Conservation (phyloP, 2,888 invertebrate species). For the Drosophila anomelani region DNA sequence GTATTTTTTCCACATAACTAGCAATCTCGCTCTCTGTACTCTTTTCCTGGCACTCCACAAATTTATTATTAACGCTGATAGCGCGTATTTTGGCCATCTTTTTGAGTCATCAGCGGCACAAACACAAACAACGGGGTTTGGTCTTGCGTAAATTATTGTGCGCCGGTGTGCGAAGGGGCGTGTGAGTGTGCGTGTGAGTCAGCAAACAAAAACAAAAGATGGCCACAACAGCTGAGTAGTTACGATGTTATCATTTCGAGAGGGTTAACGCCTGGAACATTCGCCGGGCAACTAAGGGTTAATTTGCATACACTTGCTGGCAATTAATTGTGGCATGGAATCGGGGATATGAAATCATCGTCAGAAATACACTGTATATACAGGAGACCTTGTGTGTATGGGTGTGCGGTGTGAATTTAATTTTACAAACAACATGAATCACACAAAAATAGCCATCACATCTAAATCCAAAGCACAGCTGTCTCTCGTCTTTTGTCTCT, state of each 20-base stretch:
- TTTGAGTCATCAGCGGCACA: slow-evolving; percentile 43
- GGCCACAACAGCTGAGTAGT: slow-evolving; percentile 65
- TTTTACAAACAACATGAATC: slow-evolving; percentile 77
- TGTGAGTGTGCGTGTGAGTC: slow-evolving; percentile 59
- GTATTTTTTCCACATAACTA: slow-evolving; percentile 10
- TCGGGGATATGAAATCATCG: slow-evolving; percentile 68
- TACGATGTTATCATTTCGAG: slow-evolving; percentile 19
- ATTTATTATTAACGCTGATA: slow-evolving; percentile 53
- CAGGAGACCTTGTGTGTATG: slow-evolving; percentile 28
- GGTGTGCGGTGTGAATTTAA: slow-evolving; percentile 51
- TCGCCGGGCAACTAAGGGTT: slow-evolving; percentile 14
- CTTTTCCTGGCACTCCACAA: not conserved
- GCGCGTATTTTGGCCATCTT: slow-evolving; percentile 61
- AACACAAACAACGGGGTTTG: slow-evolving; percentile 35
- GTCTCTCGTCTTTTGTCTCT: slow-evolving; percentile 56
- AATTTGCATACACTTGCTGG: slow-evolving; percentile 43
- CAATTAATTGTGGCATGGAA: slow-evolving; percentile 49
- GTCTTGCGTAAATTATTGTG: slow-evolving; percentile 66
- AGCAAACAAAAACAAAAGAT: slow-evolving; percentile 47
- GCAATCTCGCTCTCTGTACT: slow-evolving; percentile 45
- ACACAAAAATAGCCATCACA: slow-evolving; percentile 68
- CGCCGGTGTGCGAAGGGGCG: slow-evolving; percentile 14
- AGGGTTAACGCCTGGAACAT: slow-evolving; percentile 15
- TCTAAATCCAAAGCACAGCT: slow-evolving; percentile 52
- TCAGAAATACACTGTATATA: slow-evolving; percentile 59